phyloP scores from a whole-genome alignment of 2,797 vertebrate genomes.

The Phoeniculus purpureus region DNA sequence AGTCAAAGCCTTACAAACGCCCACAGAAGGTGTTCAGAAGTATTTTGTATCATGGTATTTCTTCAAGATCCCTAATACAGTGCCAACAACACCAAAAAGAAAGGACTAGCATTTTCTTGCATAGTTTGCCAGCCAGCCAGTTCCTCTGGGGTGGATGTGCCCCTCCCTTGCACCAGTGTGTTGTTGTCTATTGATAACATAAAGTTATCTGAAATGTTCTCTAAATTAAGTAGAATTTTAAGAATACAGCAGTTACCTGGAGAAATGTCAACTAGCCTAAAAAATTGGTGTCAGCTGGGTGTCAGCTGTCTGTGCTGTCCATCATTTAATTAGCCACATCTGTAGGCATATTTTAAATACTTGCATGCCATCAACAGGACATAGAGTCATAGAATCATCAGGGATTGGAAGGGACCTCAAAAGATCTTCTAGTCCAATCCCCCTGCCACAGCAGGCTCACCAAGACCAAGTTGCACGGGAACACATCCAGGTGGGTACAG shows the following conservation, averaged over 20 bases:
- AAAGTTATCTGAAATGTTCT: neutral
- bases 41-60: neutral
- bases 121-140: neutral
- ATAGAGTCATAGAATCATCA: too few relatives aligned
- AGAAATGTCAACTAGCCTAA: neutral
- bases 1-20: neutral
- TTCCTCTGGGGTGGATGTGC: neutral
- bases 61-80: neutral
- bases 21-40: neutral
- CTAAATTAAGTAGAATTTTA: neutral
- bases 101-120: neutral
- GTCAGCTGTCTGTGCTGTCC: constrained; percentile 19
- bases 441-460: too few relatives aligned
- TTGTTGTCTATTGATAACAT: neutral
- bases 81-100: neutral
- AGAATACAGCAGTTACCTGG: neutral
- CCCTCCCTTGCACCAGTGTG: neutral
- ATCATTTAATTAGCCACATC: constrained; percentile 37
- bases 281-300: neutral
- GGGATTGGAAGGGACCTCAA: too few relatives aligned
- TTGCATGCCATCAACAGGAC: constrained; percentile 39
- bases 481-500: neutral
- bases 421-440: too few relatives aligned
- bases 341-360: constrained; percentile 46
- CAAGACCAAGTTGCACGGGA: too few relatives aligned